These are phyloP conservation scores for Zaprionus inermis DNA, from an alignment of 1,140 invertebrate genomes.

Conservation along the genomic window DNA sequence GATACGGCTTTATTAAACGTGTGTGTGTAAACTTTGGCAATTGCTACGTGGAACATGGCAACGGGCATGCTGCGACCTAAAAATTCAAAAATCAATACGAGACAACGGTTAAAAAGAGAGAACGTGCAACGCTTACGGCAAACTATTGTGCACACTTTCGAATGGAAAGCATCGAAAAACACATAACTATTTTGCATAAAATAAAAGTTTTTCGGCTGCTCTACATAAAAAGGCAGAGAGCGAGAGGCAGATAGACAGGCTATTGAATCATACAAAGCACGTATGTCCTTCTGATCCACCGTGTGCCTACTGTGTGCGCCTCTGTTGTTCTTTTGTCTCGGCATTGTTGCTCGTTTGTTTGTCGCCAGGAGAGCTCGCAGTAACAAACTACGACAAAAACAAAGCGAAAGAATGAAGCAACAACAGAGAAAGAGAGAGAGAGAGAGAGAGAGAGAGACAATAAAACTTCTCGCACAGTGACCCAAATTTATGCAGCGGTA, in stretches of 20 bases:
- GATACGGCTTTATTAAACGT: slow-evolving; percentile 60
- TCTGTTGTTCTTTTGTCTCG: slow-evolving; percentile 59
- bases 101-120: slow-evolving; percentile 24
- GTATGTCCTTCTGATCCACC: slow-evolving; percentile 45
- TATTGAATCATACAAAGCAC: slow-evolving; percentile 66
- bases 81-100: slow-evolving; percentile 74
- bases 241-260: neutral
- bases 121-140: slow-evolving; percentile 46
- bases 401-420: neutral
- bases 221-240: slow-evolving; percentile 12
- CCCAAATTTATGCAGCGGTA: slow-evolving; percentile 69
- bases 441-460: slow-evolving; percentile 10
- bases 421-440: neutral
- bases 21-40: slow-evolving; percentile 27
- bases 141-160: slow-evolving; percentile 41
- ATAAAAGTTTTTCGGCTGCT: slow-evolving; percentile 59
- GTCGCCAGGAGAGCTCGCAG: slow-evolving; percentile 38
- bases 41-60: slow-evolving; percentile 2
- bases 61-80: slow-evolving; percentile 55
- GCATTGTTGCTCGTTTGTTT: slow-evolving; percentile 69
- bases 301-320: slow-evolving; percentile 14
- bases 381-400: slow-evolving; percentile 6
- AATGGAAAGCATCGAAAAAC: slow-evolving; percentile 48
- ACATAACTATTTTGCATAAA: slow-evolving; percentile 80
- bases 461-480: slow-evolving; percentile 57